phyloP scores from a whole-genome alignment of 2,797 vertebrate genomes.

The Silurus aristotelis region DNA sequence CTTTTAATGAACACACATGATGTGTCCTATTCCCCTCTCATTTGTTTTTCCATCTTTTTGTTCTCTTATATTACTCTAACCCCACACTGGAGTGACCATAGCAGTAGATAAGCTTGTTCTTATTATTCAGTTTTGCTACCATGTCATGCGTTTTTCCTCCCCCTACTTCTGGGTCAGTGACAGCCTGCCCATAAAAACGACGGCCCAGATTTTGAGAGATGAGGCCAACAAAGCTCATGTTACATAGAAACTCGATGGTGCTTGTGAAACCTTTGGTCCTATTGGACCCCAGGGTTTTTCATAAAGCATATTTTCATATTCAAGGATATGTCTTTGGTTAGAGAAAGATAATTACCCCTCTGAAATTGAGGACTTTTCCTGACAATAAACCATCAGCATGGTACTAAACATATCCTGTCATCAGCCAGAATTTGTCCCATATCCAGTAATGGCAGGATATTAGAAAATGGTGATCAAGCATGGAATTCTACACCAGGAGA shows the following conservation, averaged over 20 bases:
- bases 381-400: not conserved
- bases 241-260: not conserved
- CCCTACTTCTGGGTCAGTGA: conserved; percentile 23
- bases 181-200: conserved; percentile 54
- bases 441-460: conserved; percentile 4
- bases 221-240: conserved; percentile 13
- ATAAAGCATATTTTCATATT: not conserved
- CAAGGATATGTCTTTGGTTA: conserved; percentile 44
- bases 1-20: not conserved
- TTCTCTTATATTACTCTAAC: conserved; percentile 18
- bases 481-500: not conserved
- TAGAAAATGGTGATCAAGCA: conserved; percentile 1
- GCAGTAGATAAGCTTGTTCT: conserved; percentile 25
- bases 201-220: conserved; percentile 57
- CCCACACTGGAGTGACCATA: conserved; percentile 4
- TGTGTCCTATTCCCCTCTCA: not conserved
- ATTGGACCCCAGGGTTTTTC: conserved; percentile 6
- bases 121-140: conserved; percentile 35
- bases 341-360: conserved; percentile 44
- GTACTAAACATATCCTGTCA: not conserved
- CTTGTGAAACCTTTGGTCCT: conserved; percentile 19
- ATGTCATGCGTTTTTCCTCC: conserved; percentile 42
- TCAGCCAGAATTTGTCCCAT: not conserved
- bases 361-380: conserved; percentile 21
- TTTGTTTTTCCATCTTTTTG: conserved; percentile 11